Percentiles rank a stretch among this genome's conserved stretches.
Conservation (phyloP, 2,797 vertebrate genomes). For the Paratrypauchen microcephalus region DNA sequence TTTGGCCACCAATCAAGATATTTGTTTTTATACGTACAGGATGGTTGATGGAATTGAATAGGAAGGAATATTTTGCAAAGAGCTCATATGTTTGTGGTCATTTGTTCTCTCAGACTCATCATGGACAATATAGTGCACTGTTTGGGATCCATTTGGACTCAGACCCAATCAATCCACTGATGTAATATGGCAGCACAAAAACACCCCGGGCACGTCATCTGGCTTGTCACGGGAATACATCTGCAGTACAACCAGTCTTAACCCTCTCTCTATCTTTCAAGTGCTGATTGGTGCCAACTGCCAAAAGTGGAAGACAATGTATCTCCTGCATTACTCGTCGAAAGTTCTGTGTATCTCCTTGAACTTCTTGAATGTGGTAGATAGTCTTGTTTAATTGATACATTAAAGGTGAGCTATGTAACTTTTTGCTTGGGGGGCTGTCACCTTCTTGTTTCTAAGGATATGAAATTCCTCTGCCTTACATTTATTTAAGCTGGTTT, state of each 20-base stretch:
- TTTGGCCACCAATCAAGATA: no score
- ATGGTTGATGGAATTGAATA: neutral
- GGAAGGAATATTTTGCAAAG: neutral
- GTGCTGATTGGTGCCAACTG: conserved; percentile 3
- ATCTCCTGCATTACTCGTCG: neutral
- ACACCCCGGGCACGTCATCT: neutral
- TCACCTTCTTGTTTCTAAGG: no score
- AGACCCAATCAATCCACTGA: neutral
- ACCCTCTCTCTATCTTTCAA: neutral
- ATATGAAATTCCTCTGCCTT: no score
- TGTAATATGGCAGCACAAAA: neutral
- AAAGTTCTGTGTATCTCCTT: neutral
- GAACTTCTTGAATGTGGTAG: neutral
- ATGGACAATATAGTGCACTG: neutral
- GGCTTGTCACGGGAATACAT: neutral
- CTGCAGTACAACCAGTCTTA: neutral
- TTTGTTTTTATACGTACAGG: neutral
- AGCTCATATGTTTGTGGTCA: no score
- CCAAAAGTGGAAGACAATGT: neutral
- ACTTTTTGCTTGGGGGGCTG: no score
- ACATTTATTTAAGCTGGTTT: no score
- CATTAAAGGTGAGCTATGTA: no score
- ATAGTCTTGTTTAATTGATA: neutral
- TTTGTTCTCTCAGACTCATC: neutral
- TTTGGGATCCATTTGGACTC: conserved; percentile 5